Percentiles rank a stretch among this genome's conserved stretches.
phyloP scores from a whole-genome alignment of 2,888 invertebrate species.

The Kryphioiulus occultus region DNA sequence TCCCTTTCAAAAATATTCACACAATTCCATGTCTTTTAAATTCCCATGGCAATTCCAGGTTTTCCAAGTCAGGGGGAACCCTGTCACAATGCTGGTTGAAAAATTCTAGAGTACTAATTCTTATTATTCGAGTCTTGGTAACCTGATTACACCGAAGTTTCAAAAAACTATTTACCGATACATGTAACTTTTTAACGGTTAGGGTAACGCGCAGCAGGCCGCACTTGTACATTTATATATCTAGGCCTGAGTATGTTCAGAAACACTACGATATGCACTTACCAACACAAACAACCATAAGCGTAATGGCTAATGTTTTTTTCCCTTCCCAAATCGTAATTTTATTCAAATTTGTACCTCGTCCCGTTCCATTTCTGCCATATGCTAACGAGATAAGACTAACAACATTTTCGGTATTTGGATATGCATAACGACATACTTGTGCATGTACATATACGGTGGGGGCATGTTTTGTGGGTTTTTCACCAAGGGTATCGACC shows the following conservation, averaged over 20 bases:
- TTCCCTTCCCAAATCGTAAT: not conserved
- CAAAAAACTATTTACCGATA: not conserved
- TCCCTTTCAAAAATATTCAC: too few species aligned
- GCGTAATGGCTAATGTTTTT: not conserved
- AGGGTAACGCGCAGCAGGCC: not conserved
- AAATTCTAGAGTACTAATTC: not conserved
- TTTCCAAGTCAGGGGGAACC: too few species aligned
- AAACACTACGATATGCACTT: not conserved
- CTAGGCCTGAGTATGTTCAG: not conserved
- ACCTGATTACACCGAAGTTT: not conserved
- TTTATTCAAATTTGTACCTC: not conserved
- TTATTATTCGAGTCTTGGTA: not conserved
- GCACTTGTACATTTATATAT: not conserved
- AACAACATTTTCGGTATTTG: not conserved
- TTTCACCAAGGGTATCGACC: not conserved
- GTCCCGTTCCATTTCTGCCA: not conserved
- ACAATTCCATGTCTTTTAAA: too few species aligned
- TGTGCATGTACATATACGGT: not conserved
- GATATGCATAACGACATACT: not conserved
- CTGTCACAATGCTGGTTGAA: too few species aligned
- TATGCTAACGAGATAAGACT: not conserved
- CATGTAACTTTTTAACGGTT: not conserved
- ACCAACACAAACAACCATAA: not conserved
- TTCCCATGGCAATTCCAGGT: too few species aligned
- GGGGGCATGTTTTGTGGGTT: not conserved